Percentiles rank a stretch among this genome's conserved stretches.
These are phyloP conservation scores for Notothenia coriiceps DNA, from an alignment of 2,113 vertebrate species.

Conservation along the genomic window DNA sequence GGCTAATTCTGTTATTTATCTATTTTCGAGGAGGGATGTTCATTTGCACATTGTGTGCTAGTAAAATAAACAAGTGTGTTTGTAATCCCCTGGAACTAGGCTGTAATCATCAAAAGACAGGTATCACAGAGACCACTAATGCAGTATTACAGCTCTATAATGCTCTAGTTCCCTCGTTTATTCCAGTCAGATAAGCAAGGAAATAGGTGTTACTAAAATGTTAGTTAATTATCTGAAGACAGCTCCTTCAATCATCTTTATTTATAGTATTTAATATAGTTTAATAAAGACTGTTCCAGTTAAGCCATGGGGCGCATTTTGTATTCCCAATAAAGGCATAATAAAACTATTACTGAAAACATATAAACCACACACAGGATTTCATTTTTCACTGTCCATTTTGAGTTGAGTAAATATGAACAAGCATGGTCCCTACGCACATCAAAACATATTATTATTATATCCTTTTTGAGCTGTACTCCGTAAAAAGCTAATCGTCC, in stretches of 20 bases:
- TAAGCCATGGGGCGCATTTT: neutral
- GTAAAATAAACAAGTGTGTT: constrained; percentile 41
- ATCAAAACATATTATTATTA: neutral
- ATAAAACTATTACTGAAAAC: neutral
- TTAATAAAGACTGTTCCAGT: neutral
- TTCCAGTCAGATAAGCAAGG: neutral
- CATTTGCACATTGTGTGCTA: constrained; percentile 58
- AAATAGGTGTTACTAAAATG: neutral
- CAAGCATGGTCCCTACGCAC: neutral
- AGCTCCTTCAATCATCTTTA: neutral
- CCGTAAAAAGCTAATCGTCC: neutral
- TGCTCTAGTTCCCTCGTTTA: neutral
- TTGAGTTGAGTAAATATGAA: neutral
- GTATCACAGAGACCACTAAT: constrained; percentile 4
- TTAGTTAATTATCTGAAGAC: neutral
- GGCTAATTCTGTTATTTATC: constrained; percentile 67
- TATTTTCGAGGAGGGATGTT: constrained; percentile 53
- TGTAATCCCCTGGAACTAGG: constrained; percentile 38
- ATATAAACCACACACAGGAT: neutral
- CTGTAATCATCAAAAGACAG: constrained; percentile 25
- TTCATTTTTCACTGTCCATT: neutral
- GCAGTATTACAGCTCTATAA: neutral
- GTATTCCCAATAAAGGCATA: neutral
- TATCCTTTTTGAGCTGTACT: too few species aligned
- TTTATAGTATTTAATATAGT: neutral